Evolutionary conservation across 2,888 invertebrate species (phyloP).

Genomic region (Yponomeuta evonymella): DNA sequence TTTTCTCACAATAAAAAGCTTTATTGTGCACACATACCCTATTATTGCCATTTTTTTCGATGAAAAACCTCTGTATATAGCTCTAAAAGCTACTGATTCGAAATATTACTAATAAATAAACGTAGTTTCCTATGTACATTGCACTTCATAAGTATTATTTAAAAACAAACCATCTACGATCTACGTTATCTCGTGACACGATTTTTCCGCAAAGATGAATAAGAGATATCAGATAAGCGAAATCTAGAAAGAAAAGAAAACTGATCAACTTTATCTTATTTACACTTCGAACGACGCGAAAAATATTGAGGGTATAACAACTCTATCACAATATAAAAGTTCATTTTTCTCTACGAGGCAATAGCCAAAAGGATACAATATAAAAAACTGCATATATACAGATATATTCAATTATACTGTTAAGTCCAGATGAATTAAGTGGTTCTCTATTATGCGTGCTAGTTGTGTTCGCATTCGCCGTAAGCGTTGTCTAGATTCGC

Average conservation of each 20-base stretch:
- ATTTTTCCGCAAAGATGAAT: slow-evolving; percentile 8
- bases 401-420: slow-evolving; percentile 23
- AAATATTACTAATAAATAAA: slow-evolving; percentile 39
- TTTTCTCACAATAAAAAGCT: slow-evolving; percentile 34
- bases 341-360: slow-evolving; percentile 53
- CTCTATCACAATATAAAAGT: slow-evolving; percentile 59
- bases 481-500: slow-evolving; percentile 51
- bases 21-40: slow-evolving; percentile 54
- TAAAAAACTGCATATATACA: slow-evolving; percentile 32
- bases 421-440: slow-evolving; percentile 42
- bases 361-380: slow-evolving; percentile 63
- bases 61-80: slow-evolving; percentile 34
- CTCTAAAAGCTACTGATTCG: slow-evolving; percentile 31
- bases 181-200: background rate
- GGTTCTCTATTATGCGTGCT: slow-evolving; percentile 55
- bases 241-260: slow-evolving; percentile 32
- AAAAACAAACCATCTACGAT: background rate
- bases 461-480: slow-evolving; percentile 61
- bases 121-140: slow-evolving; percentile 32
- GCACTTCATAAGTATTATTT: slow-evolving; percentile 8
- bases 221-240: slow-evolving; percentile 46
- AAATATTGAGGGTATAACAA: slow-evolving; percentile 55
- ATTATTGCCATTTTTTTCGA: slow-evolving; percentile 68
- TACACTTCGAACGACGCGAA: slow-evolving; percentile 63
- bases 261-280: slow-evolving; percentile 57